These are phyloP conservation scores for Lindbergichthys nudifrons DNA, from an alignment of 2,797 vertebrate species.

Conservation along the genomic window DNA sequence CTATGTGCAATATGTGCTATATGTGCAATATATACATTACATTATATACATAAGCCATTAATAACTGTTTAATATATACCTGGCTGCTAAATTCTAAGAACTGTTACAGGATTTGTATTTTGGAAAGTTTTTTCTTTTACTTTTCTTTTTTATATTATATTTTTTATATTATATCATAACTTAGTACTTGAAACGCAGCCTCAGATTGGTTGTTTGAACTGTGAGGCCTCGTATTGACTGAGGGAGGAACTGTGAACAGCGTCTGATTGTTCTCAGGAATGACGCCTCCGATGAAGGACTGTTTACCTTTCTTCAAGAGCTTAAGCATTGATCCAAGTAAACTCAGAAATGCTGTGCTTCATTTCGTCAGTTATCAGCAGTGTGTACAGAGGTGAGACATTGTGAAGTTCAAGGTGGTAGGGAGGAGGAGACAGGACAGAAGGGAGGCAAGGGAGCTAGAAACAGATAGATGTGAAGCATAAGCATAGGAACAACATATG, in stretches of 20 bases:
- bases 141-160: too few relatives aligned
- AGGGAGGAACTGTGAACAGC: slow-evolving; percentile 79
- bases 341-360: slow-evolving; percentile 42
- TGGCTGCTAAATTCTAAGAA: too few relatives aligned
- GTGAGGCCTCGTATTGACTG: slow-evolving; percentile 76
- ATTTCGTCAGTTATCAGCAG: slow-evolving; percentile 24
- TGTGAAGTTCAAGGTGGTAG: slow-evolving; percentile 37
- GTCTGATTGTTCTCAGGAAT: slow-evolving; percentile 79
- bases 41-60: too few relatives aligned
- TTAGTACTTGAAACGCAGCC: slow-evolving; percentile 12
- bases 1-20: too few relatives aligned
- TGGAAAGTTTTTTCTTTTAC: too few relatives aligned
- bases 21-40: too few relatives aligned
- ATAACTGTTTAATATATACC: too few relatives aligned
- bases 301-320: slow-evolving; percentile 77
- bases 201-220: slow-evolving; percentile 48
- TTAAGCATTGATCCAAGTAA: slow-evolving; percentile 76
- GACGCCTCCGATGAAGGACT: slow-evolving; percentile 57
- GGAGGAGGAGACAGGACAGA: background rate
- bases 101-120: too few relatives aligned
- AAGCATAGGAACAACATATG: background rate
- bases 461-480: background rate
- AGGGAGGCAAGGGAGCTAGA: background rate
- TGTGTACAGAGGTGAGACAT: slow-evolving; percentile 41
- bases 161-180: too few relatives aligned